A percentile compares a stretch with the other conserved stretches of the same genome.
These are phyloP conservation scores for Myxocyprinus asiaticus DNA, from an alignment of 2,113 vertebrate genomes.

Conservation along the genomic window DNA sequence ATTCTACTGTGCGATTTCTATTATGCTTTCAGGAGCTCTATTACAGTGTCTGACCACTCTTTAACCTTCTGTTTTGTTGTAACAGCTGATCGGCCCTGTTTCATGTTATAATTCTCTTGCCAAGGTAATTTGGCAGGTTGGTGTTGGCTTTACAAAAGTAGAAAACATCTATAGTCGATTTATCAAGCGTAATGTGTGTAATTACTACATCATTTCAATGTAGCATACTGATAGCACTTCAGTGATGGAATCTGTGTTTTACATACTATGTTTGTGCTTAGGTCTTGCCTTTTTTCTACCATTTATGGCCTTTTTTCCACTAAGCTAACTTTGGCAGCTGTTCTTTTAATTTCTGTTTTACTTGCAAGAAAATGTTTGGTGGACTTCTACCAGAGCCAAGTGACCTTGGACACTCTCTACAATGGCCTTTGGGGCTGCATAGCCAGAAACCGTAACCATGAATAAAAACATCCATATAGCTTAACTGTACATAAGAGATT, in stretches of 20 bases:
- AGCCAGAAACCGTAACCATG: slow-evolving; percentile 77
- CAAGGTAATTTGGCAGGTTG: slow-evolving; percentile 61
- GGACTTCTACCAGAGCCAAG: slow-evolving; percentile 73
- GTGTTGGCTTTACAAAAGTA: slow-evolving; percentile 65
- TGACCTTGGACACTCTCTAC: slow-evolving; percentile 72
- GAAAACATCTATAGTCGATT: slow-evolving; percentile 58
- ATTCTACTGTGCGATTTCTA: no score
- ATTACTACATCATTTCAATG: slow-evolving; percentile 62
- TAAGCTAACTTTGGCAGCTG: slow-evolving; percentile 57
- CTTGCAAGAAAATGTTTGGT: slow-evolving; percentile 64
- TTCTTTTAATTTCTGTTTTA: slow-evolving; percentile 70
- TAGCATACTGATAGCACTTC: slow-evolving; percentile 61
- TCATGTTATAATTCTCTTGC: slow-evolving; percentile 58
- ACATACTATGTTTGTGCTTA: slow-evolving; percentile 44
- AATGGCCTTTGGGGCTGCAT: slow-evolving; percentile 56
- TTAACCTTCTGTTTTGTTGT: slow-evolving; percentile 55
- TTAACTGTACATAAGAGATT: slow-evolving; percentile 73
- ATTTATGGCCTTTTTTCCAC: slow-evolving; percentile 39
- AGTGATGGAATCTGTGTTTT: slow-evolving; percentile 47
- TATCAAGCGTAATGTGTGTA: slow-evolving; percentile 64
- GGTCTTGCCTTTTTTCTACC: slow-evolving; percentile 5
- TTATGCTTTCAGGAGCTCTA: slow-evolving; percentile 18
- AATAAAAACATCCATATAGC: slow-evolving; percentile 74
- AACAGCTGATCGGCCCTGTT: slow-evolving; percentile 52
- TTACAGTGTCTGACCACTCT: slow-evolving; percentile 42